These are phyloP conservation scores for Scaptomyza tumidula DNA, from an alignment of 2,888 invertebrate genomes.

Conservation along the genomic window DNA sequence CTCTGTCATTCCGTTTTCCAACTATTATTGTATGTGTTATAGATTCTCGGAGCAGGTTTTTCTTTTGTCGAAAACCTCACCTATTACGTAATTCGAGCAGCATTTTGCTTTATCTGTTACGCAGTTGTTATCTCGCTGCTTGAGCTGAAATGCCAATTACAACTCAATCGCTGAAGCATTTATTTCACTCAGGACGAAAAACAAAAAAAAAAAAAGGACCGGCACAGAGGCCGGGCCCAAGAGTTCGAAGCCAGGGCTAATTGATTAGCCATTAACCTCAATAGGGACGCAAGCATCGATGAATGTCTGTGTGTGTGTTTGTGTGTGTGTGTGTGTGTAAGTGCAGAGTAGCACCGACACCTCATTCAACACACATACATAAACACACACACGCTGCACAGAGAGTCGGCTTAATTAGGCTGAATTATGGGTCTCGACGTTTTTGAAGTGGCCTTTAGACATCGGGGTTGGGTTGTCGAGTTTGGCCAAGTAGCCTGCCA, in stretches of 20 bases:
- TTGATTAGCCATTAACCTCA: conserved; percentile 78
- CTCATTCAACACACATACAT: conserved; percentile 32
- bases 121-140: conserved; percentile 36
- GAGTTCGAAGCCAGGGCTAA: conserved; percentile 50
- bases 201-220: conserved; percentile 1
- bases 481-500: conserved; percentile 55
- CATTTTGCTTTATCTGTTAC: conserved; percentile 34
- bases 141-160: conserved; percentile 59
- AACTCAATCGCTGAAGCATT: conserved; percentile 67
- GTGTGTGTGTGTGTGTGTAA: conserved; percentile 9
- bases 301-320: conserved; percentile 7
- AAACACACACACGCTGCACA: conserved; percentile 23
- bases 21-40: neutral
- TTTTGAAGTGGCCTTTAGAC: neutral
- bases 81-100: conserved; percentile 46
- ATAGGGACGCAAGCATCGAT: conserved; percentile 45
- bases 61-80: neutral
- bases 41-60: neutral
- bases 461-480: conserved; percentile 25
- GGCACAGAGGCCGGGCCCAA: conserved; percentile 41
- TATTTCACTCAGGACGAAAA: conserved; percentile 34
- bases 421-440: conserved; percentile 68
- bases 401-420: conserved; percentile 70
- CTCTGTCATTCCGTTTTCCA: neutral
- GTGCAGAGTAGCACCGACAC: conserved; percentile 57